Percentiles rank a stretch among this genome's conserved stretches.
Evolutionary conservation across 2,888 invertebrate genomes (phyloP).

Genomic region (Pseudococcus viburni): DNA sequence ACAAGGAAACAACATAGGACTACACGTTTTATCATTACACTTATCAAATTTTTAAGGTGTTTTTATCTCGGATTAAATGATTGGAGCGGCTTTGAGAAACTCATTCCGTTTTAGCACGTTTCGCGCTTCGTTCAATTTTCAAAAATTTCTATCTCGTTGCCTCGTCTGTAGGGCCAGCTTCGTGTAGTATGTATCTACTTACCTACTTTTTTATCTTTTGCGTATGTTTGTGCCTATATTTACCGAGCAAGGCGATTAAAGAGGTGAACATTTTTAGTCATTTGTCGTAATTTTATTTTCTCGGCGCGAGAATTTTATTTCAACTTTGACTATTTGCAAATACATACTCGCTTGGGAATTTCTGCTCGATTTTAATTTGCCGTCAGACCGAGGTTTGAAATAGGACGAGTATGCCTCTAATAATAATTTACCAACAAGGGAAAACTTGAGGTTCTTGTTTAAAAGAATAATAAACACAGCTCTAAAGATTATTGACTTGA

Average conservation of each 20-base stretch:
- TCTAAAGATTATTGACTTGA: too few species aligned
- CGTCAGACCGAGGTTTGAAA: not conserved
- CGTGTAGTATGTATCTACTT: not conserved
- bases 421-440: too few species aligned
- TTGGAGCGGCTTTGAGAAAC: slow-evolving; percentile 38
- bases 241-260: not conserved
- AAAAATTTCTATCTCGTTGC: slow-evolving; percentile 17
- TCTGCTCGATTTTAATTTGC: not conserved
- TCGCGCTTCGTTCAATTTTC: slow-evolving; percentile 30
- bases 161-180: not conserved
- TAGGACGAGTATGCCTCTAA: too few species aligned
- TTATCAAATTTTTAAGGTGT: slow-evolving; percentile 44
- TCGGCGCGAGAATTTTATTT: not conserved
- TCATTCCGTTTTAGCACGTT: slow-evolving; percentile 37
- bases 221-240: not conserved
- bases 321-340: not conserved
- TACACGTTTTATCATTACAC: slow-evolving; percentile 40
- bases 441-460: too few species aligned
- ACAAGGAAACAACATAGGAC: not conserved
- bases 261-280: not conserved
- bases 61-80: slow-evolving; percentile 40
- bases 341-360: not conserved
- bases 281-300: not conserved
- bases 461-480: too few species aligned
- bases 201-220: not conserved